Base-by-base conservation (phyloP, 1,140 invertebrate species). In the Tetraneura akinire region DNA sequence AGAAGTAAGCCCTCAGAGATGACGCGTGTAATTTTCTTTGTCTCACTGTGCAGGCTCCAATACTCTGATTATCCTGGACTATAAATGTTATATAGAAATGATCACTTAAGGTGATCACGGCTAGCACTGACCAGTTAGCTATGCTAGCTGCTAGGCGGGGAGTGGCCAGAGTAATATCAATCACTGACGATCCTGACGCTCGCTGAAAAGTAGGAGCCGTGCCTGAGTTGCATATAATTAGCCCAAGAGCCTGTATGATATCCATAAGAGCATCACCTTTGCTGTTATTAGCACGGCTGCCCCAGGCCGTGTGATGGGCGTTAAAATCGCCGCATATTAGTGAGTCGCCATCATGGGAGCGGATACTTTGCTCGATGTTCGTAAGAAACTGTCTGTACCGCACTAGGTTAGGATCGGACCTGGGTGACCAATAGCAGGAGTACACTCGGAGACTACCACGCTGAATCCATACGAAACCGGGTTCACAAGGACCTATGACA, bases 121-220 rank as follows among this genome's bases (percentile, higher is more conserved):
- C 4, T 3, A 71, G 2, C 0, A 71, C 68, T 0, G 1, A 0
- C 68, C 45, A 71, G 1, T n/a, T n/a, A n/a, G n/a, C n/a, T n/a
- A n/a, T n/a, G n/a, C n/a, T n/a, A n/a, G n/a, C n/a, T 29, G 0
- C 2, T 8, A 5, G 0, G 6, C 4, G 2, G 8, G 13, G 5
- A 0, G 21, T 1, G 0, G 68, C 1, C 0, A 71, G 29, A 4
- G 68, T 71, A 0, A 71, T 47, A 14, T 53, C 66, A 1, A 80
- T 68, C 0, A 80, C 45, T 0, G 62, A 45, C 0, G 3, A 13
- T 0, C 18, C 37, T 8, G n/a, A 42, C 0, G n/a, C 37, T 3
- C 18, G 14, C 0, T 10, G 0, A n/a, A 3, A 71, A 0, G 68
- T 71, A 0, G 68, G 47, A 1, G 5, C 4, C 1, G 42, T 16